Evolutionary conservation across 2,888 invertebrate genomes (phyloP).

Genomic region (Lypha dubia): DNA sequence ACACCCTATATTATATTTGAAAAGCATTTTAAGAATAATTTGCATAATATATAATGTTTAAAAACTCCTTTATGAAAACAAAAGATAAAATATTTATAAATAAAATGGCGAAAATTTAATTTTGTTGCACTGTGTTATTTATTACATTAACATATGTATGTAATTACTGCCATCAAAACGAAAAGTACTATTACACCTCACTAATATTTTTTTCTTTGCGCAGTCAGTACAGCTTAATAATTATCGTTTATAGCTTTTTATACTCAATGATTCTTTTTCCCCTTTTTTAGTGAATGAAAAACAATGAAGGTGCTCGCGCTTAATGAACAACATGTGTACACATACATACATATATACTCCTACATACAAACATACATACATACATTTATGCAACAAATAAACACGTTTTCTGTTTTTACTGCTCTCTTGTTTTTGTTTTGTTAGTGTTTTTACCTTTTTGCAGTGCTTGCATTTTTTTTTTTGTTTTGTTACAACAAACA

Average conservation of each 20-base stretch:
- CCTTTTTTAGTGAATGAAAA: constrained; percentile 13
- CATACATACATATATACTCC: too few relatives aligned
- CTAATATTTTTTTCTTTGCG: constrained; percentile 20
- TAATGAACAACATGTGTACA: background rate
- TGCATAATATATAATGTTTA: too few relatives aligned
- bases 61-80: too few relatives aligned
- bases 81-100: too few relatives aligned
- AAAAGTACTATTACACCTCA: constrained; percentile 3
- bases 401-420: constrained; percentile 24
- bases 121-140: too few relatives aligned
- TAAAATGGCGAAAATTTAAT: too few relatives aligned
- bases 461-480: constrained; percentile 9
- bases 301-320: background rate
- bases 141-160: too few relatives aligned
- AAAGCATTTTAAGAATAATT: too few relatives aligned
- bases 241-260: constrained; percentile 13
- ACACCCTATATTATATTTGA: too few relatives aligned
- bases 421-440: constrained; percentile 12
- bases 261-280: constrained; percentile 21
- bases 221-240: constrained; percentile 22
- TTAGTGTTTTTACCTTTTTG: background rate
- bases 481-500: constrained; percentile 15
- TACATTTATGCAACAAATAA: background rate
- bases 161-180: too few relatives aligned
- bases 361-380: background rate